Percentiles rank a stretch among this genome's conserved stretches.
phyloP scores from a whole-genome alignment of 2,113 vertebrate genomes.

The Toxotes jaculatrix region DNA sequence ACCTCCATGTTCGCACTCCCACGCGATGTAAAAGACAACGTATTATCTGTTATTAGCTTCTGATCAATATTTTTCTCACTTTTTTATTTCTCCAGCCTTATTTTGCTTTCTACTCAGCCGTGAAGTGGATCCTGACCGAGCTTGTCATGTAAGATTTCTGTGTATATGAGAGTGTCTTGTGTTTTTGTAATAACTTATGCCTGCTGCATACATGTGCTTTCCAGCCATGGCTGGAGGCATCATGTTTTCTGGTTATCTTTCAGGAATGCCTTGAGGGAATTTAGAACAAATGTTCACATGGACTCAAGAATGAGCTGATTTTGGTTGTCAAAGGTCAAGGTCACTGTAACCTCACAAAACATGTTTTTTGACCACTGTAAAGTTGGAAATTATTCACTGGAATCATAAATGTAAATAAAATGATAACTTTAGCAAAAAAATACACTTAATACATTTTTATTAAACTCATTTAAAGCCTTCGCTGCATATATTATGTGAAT shows the following conservation, averaged over 20 bases:
- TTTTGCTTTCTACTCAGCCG: constrained; percentile 91
- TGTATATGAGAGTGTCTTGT: constrained; percentile 16
- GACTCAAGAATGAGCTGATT: too few relatives aligned
- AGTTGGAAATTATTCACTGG: too few relatives aligned
- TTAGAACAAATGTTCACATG: too few relatives aligned
- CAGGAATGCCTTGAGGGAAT: neutral
- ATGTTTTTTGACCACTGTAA: too few relatives aligned
- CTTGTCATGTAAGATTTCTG: constrained; percentile 93
- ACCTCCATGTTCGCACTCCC: neutral
- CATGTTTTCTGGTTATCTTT: neutral
- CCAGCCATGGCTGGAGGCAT: neutral
- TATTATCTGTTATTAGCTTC: neutral
- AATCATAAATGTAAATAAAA: neutral
- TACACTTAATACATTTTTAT: neutral
- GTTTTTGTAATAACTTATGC: constrained; percentile 5
- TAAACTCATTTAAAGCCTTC: neutral
- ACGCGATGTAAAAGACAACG: accelerated
- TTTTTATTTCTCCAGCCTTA: constrained; percentile 87
- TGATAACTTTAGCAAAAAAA: neutral
- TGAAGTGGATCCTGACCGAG: constrained; percentile 97
- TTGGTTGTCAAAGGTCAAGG: too few relatives aligned
- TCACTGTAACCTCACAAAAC: neutral
- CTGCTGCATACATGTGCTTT: constrained; percentile 12
- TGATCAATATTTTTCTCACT: neutral
- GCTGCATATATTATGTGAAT: neutral